Evolutionary conservation across 2,113 vertebrate species (phyloP), one percentile per base, ranked within the genome.

Genomic region (Pterocles orientalis): DNA sequence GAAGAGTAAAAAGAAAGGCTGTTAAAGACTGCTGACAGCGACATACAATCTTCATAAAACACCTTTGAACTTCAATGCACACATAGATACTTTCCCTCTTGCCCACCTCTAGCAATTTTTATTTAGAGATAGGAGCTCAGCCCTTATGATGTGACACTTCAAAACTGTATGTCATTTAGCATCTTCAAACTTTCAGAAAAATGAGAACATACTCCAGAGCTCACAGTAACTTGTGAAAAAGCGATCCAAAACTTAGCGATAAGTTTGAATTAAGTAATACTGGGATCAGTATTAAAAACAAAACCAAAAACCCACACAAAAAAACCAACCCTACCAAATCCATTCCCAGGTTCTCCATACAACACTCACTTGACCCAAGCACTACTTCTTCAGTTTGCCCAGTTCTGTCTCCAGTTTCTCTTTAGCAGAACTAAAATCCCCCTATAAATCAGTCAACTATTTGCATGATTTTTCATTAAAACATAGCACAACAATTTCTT

Each of bases 61-160:
- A 94, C 26, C 88, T 90, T 90, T 83, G 79, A 92, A 90, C 90
- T 88, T 82, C 86, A 88, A 6, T 53, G 21, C 29, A 77, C 57
- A n/a, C 50, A 61, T 28, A 75, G 77, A 78, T 41, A 65, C 43
- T 65, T 90, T 50, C 54, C 71, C 62, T 93, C 68, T 77, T 83
- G 57, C 82, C 93, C 92, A 90, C 85, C 65, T 91, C 66, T 79
- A 69, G 73, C 34, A 72, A 69, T 51, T 90, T 89, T 80, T 87
- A n/a, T 88, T 95, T 72, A 61, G 62, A 77, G 90, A 73, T 28
- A 69, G n/a, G 17, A 86, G 65, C 66, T 93, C 57, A 57, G 71
- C 25, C 23, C 85, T 86, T 65, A 50, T 33, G 33, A 85, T 70
- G 58, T 90, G 66, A 58, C 24, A 65, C 54, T 80, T 90, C 58